Conservation (phyloP, 2,797 vertebrate species). For the Percopsis omiscomaycus region DNA sequence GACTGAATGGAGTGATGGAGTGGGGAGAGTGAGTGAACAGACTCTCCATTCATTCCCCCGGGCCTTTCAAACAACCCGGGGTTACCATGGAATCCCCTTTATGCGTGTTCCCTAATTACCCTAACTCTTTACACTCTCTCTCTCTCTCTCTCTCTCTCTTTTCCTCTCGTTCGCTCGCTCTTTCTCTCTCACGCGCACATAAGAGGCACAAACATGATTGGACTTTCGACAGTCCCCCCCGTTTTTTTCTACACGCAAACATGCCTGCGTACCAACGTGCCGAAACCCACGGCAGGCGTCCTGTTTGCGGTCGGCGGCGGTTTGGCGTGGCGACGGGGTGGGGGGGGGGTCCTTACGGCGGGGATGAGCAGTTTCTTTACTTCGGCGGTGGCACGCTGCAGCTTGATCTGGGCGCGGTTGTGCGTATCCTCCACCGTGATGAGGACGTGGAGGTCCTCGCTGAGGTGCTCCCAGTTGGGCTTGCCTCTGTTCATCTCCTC, state of each 20-base stretch:
- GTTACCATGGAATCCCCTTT: constrained; percentile 77
- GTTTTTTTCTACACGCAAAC: constrained; percentile 51
- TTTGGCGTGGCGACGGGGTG: background rate
- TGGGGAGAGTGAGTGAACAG: constrained; percentile 76
- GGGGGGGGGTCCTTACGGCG: constrained; percentile 85
- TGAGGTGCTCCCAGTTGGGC: constrained; percentile 99
- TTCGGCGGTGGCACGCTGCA: constrained; percentile 96
- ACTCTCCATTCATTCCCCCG: constrained; percentile 76
- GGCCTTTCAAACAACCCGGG: constrained; percentile 76
- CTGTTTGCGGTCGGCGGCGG: too few relatives aligned
- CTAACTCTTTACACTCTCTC: constrained; percentile 73
- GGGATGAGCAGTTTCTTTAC: constrained; percentile 97
- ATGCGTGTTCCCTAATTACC: constrained; percentile 78
- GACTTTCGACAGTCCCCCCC: constrained; percentile 58
- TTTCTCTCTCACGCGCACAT: constrained; percentile 19
- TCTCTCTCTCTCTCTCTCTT: constrained; percentile 41
- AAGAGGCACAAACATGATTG: constrained; percentile 2
- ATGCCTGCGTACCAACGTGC: constrained; percentile 52
- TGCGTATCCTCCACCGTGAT: constrained; percentile 99
- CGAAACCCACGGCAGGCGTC: too few relatives aligned
- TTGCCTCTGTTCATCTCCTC: constrained; percentile 99
- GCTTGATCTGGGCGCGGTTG: constrained; percentile 97
- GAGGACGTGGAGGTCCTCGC: constrained; percentile 97
- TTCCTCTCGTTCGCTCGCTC: constrained; percentile 50
- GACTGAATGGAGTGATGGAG: constrained; percentile 76